Conservation (phyloP, 1,140 invertebrate genomes). For the Capitella teleta region DNA sequence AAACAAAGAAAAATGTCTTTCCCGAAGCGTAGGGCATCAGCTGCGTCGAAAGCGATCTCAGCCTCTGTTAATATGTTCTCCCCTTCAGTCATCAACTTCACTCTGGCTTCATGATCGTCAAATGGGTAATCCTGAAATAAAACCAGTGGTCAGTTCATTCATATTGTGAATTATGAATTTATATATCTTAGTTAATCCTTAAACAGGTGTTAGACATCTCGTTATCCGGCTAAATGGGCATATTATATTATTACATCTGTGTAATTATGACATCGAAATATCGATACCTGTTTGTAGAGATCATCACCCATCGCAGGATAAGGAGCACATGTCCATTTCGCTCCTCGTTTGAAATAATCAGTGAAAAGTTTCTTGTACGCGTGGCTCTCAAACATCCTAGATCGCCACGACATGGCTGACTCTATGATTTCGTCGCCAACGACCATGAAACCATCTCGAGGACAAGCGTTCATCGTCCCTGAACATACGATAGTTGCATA, state of each 20-base stretch:
- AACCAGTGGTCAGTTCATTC: too few species aligned
- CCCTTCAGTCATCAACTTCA: conserved; percentile 5
- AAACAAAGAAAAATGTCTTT: conserved; percentile 11
- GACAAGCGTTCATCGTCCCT: too few species aligned
- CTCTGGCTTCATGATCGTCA: conserved; percentile 4
- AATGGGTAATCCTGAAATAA: conserved; percentile 8
- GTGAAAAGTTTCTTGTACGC: conserved; percentile 9
- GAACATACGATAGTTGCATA: too few species aligned
- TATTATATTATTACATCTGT: too few species aligned
- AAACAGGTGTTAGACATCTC: too few species aligned
- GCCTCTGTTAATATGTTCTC: conserved; percentile 10
- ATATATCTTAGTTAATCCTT: too few species aligned
- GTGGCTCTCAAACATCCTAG: conserved; percentile 11
- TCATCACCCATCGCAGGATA: conserved; percentile 11
- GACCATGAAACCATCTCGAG: conserved; percentile 12
- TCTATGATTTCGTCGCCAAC: conserved; percentile 16
- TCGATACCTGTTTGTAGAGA: conserved; percentile 13
- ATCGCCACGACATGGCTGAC: conserved; percentile 12
- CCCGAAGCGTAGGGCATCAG: conserved; percentile 10
- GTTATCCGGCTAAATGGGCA: too few species aligned
- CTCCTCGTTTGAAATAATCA: conserved; percentile 13
- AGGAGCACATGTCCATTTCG: conserved; percentile 13
- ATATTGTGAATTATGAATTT: too few species aligned
- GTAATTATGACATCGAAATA: too few species aligned
- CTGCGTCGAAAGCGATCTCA: conserved; percentile 11